Percentiles rank a stretch among this genome's conserved stretches.
phyloP scores from a whole-genome alignment of 1,140 invertebrate genomes.

The Ostrea denselamellosa region DNA sequence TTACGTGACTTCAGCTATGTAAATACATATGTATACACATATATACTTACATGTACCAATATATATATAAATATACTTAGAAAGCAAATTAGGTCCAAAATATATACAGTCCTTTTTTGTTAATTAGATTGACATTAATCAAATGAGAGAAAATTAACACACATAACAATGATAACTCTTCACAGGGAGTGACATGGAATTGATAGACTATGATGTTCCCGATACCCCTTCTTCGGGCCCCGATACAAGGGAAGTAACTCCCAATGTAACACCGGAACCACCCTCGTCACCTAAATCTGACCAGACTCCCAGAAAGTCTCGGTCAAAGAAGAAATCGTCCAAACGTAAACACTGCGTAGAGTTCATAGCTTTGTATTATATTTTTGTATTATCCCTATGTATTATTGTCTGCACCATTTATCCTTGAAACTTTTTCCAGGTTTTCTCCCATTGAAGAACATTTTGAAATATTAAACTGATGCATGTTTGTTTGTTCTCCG shows the following conservation, averaged over 20 bases:
- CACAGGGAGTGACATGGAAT: conserved; percentile 57
- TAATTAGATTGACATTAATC: no score
- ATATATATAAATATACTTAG: no score
- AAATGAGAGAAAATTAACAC: no score
- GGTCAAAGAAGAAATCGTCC: conserved; percentile 55
- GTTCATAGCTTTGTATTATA: conserved; percentile 19
- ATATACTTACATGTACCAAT: no score
- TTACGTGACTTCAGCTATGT: no score
- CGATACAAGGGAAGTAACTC: conserved; percentile 40
- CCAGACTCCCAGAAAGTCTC: conserved; percentile 26
- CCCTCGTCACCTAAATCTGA: conserved; percentile 32
- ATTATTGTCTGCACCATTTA: neutral
- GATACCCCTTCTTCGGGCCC: conserved; percentile 48
- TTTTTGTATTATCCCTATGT: neutral
- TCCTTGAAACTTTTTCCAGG: neutral
- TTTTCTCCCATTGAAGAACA: neutral
- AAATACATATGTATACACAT: no score
- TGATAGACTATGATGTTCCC: conserved; percentile 56
- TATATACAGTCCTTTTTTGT: no score
- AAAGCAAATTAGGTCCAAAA: no score
- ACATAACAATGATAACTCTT: conserved; percentile 34
- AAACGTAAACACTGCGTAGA: conserved; percentile 47
- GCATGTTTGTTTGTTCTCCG: neutral
- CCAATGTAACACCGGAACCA: conserved; percentile 40
- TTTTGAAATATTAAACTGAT: conserved; percentile 5